phyloP scores from a whole-genome alignment of 2,888 invertebrate genomes.

The Urechis unicinctus region DNA sequence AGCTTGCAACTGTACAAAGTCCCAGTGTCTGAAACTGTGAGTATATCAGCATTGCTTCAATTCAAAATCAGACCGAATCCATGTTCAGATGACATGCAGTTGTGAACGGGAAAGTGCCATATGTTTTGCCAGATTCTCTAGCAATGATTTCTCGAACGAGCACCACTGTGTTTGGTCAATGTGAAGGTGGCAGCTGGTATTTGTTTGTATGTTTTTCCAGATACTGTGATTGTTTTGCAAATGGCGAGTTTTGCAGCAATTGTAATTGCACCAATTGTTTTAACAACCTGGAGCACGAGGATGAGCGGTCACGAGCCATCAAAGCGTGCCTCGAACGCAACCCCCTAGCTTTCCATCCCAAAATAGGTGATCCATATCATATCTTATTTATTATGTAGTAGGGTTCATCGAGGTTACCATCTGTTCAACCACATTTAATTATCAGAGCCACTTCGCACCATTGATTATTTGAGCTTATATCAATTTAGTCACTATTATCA shows the following conservation, averaged over 20 bases:
- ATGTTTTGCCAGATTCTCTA: too few species aligned
- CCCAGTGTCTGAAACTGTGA: constrained; percentile 92
- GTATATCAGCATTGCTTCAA: too few species aligned
- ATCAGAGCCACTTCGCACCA: background rate
- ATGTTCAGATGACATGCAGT: too few species aligned
- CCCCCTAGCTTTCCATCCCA: constrained; percentile 96
- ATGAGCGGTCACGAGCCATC: constrained; percentile 87
- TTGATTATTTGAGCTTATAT: background rate
- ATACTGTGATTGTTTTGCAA: constrained; percentile 98
- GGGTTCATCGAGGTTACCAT: too few species aligned
- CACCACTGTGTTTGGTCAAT: too few species aligned
- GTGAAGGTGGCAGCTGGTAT: too few species aligned
- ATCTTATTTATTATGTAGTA: too few species aligned
- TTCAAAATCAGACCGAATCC: too few species aligned
- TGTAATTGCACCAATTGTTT: constrained; percentile 98
- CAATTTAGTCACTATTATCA: too few species aligned
- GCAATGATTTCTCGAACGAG: too few species aligned
- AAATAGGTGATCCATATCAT: constrained; percentile 85
- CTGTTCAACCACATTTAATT: too few species aligned
- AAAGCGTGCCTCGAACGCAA: constrained; percentile 91
- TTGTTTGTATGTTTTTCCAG: constrained; percentile 51
- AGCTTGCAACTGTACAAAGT: constrained; percentile 98
- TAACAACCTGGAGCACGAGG: constrained; percentile 92
- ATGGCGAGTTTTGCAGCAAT: constrained; percentile 94
- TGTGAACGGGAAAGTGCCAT: too few species aligned